These are phyloP conservation scores for Papilio glaucus DNA, from an alignment of 1,140 invertebrate species.

Conservation along the genomic window DNA sequence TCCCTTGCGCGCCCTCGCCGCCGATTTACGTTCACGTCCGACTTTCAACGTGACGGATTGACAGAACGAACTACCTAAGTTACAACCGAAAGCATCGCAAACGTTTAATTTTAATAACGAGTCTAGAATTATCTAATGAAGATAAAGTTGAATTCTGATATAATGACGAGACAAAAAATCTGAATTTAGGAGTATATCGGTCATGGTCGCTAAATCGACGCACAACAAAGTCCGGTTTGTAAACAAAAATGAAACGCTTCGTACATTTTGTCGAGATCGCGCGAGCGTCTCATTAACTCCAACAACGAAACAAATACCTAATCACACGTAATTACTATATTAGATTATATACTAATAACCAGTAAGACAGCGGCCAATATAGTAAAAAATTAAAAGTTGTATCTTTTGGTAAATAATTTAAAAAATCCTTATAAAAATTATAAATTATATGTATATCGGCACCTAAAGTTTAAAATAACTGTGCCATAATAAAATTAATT, in stretches of 20 bases:
- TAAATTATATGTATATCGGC: no score
- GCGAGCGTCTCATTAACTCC: slow-evolving; percentile 13
- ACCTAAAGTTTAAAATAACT: no score
- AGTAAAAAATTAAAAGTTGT: not conserved
- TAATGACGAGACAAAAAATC: not conserved
- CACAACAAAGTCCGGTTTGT: slow-evolving; percentile 44
- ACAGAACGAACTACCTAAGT: not conserved
- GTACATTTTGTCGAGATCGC: slow-evolving; percentile 31
- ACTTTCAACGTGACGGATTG: slow-evolving; percentile 37
- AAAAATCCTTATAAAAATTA: no score
- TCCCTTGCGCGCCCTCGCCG: slow-evolving; percentile 63
- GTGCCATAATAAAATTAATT: not conserved
- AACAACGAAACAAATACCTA: slow-evolving; percentile 12
- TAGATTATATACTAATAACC: not conserved
- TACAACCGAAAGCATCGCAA: not conserved
- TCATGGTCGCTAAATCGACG: slow-evolving; percentile 48
- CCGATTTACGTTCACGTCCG: slow-evolving; percentile 40
- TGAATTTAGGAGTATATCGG: slow-evolving; percentile 41
- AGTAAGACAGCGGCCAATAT: not conserved
- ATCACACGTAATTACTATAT: slow-evolving; percentile 12
- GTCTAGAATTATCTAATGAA: not conserved
- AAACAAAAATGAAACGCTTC: slow-evolving; percentile 46
- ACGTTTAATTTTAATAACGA: not conserved
- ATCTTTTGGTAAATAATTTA: not conserved
- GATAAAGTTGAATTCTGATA: slow-evolving; percentile 19